Percentiles rank a stretch among this genome's conserved stretches.
phyloP scores from a whole-genome alignment of 2,797 vertebrate species.

The Protonibea diacanthus region DNA sequence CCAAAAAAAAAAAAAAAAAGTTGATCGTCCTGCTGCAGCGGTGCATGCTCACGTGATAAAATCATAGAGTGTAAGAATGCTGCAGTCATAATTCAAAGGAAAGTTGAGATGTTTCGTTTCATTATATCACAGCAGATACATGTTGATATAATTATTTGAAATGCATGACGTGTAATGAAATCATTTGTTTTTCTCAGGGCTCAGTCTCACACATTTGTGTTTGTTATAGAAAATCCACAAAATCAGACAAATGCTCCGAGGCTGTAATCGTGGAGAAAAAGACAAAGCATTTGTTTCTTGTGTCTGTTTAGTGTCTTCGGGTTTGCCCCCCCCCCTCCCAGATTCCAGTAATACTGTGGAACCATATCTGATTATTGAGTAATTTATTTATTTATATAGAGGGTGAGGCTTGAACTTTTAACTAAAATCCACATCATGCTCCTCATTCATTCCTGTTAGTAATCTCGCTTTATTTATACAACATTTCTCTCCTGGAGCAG shows the following conservation, averaged over 20 bases:
- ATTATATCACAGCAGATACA: neutral
- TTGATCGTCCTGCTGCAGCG: neutral
- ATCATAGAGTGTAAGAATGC: neutral
- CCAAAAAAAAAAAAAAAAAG: too few species aligned
- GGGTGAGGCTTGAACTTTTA: slow-evolving; percentile 2
- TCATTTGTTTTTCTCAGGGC: neutral
- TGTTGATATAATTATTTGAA: neutral
- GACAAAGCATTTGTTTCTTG: neutral
- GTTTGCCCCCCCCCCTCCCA: neutral
- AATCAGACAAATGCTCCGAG: neutral
- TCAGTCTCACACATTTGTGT: neutral
- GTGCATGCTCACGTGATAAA: neutral
- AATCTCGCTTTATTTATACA: slow-evolving; percentile 41
- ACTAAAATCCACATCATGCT: slow-evolving; percentile 23
- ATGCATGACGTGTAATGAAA: neutral
- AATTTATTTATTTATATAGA: slow-evolving; percentile 31
- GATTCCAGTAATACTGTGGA: neutral
- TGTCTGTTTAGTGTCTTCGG: neutral
- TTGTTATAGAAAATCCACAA: neutral
- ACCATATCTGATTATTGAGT: slow-evolving; percentile 20
- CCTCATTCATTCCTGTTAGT: slow-evolving; percentile 20
- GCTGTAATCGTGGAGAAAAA: neutral
- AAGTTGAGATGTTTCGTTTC: too few species aligned
- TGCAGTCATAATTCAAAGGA: neutral
- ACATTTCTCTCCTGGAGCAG: slow-evolving; percentile 30